Percentiles rank a stretch among this genome's conserved stretches.
Evolutionary conservation across 2,797 vertebrate species (phyloP).

Genomic region (Rhynchonycteris naso): DNA sequence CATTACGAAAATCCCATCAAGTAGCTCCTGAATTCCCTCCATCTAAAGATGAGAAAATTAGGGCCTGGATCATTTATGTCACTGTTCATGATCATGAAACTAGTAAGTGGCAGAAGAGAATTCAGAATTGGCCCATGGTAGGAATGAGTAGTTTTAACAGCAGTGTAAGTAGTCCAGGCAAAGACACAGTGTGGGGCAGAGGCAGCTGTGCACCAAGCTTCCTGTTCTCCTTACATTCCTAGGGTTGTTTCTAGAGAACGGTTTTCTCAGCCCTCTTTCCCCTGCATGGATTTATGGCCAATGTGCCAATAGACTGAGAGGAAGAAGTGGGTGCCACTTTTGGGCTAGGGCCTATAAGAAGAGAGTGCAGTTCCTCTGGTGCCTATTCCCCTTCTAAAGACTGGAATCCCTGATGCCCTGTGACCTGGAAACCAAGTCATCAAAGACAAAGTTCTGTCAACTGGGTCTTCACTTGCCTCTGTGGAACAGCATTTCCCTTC

Average conservation of each 20-base stretch:
- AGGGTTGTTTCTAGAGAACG: not conserved
- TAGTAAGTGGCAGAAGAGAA: not conserved
- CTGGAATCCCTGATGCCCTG: not conserved
- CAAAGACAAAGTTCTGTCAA: not conserved
- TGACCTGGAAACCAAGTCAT: not conserved
- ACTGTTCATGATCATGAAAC: not conserved
- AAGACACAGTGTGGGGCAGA: not conserved
- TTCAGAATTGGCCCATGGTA: not conserved
- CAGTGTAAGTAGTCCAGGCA: not conserved
- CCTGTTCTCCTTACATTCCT: not conserved
- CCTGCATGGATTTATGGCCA: not conserved
- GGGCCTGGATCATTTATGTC: not conserved
- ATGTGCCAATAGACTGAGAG: constrained; percentile 9
- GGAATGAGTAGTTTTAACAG: not conserved
- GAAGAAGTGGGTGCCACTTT: not conserved
- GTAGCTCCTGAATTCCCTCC: not conserved
- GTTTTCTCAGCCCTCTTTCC: not conserved
- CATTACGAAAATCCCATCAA: not conserved
- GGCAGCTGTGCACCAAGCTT: not conserved
- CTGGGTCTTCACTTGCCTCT: not conserved
- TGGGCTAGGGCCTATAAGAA: not conserved
- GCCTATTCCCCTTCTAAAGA: not conserved
- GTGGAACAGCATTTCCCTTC: not conserved
- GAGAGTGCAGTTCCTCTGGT: not conserved
- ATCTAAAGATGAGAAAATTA: constrained; percentile 28